Base-by-base conservation (phyloP, 2,797 vertebrate species). In the Anguilla pacifica region DNA sequence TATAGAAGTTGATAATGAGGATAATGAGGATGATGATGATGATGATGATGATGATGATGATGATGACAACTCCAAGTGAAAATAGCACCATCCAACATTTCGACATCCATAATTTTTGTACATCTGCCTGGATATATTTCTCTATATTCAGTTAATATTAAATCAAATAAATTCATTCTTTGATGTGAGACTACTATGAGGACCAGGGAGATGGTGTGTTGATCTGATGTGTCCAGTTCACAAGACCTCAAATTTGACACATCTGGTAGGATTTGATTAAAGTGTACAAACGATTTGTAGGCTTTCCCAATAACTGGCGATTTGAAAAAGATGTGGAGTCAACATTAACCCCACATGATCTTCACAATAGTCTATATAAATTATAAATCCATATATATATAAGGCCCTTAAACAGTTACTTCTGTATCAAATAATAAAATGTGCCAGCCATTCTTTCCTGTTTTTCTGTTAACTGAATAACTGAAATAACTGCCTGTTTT, bases 391-490 rank as follows among this genome's bases (percentile, higher is more conserved):
- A 25, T n/a, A n/a, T n/a, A n/a, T n/a, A n/a, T n/a, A n/a, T n/a
- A 39, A 2, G 46, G 22, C 79, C 19, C 46, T 82, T 51, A n/a
- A 51, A 25, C 9, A 15, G 7, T 25, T 86, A 82, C 46, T 55
- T 70, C 31, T 88, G 77, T 67, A 67, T 57, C 7, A 57, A 25
- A 86, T 28, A 46, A 83, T 39, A 87, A 70, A 74, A 67, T 28
- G 19, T 88, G 83, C 90, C 88, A 90, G 90, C 90, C 61, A 88
- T 88, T 90, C 89, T 90, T 93, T 92, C 91, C 90, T 92, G 92
- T 93, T 92, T 89, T 92, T 88, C 86, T 90, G 59, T 88, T 86
- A 93, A 91, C 89, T 31, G 90, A 91, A 90, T 83, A 93, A 92
- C 91, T 89, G 92, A 86, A 89, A 92, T 64, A 87, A 51, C 46